Percentiles rank a stretch among this genome's conserved stretches.
Conservation (phyloP, 2,888 invertebrate genomes). For the Hedychridium roseum region DNA sequence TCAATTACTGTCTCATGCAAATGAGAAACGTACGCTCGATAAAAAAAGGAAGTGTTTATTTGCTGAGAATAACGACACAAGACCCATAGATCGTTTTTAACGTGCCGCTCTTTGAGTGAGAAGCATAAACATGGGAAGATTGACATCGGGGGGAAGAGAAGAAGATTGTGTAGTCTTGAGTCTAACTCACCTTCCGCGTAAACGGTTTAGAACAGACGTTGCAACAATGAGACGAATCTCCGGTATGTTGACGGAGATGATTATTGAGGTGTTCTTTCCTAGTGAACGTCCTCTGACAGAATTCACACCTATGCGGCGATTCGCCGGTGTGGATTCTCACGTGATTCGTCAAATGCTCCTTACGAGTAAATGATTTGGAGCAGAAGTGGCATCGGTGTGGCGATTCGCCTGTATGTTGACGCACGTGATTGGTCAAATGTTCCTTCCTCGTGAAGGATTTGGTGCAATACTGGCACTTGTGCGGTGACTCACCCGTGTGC, state of each 20-base stretch:
- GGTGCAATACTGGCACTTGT: constrained; percentile 79
- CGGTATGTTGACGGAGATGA: constrained; percentile 76
- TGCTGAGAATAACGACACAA: too few species aligned
- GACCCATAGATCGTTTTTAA: too few species aligned
- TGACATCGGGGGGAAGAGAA: too few species aligned
- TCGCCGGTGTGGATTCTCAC: constrained; percentile 72
- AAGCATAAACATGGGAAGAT: too few species aligned
- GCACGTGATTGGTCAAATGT: constrained; percentile 84
- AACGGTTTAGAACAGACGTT: constrained; percentile 79
- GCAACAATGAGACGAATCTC: constrained; percentile 77
- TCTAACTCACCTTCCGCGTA: constrained; percentile 68
- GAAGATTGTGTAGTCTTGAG: too few species aligned
- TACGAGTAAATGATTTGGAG: constrained; percentile 84
- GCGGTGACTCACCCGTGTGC: constrained; percentile 81
- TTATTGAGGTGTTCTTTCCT: constrained; percentile 78
- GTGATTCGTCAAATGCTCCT: constrained; percentile 87
- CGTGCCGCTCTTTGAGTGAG: too few species aligned
- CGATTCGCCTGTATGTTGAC: constrained; percentile 88
- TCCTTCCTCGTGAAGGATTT: constrained; percentile 83
- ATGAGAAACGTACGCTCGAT: too few species aligned
- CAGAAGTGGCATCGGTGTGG: constrained; percentile 87
- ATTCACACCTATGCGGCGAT: constrained; percentile 76
- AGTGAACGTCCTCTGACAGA: constrained; percentile 76
- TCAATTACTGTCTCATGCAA: too few species aligned
- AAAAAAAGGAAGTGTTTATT: too few species aligned